Percentiles rank a stretch among this genome's conserved stretches.
Evolutionary conservation across 2,888 invertebrate genomes (phyloP).

Genomic region (Vannuccia rotundouncinata): DNA sequence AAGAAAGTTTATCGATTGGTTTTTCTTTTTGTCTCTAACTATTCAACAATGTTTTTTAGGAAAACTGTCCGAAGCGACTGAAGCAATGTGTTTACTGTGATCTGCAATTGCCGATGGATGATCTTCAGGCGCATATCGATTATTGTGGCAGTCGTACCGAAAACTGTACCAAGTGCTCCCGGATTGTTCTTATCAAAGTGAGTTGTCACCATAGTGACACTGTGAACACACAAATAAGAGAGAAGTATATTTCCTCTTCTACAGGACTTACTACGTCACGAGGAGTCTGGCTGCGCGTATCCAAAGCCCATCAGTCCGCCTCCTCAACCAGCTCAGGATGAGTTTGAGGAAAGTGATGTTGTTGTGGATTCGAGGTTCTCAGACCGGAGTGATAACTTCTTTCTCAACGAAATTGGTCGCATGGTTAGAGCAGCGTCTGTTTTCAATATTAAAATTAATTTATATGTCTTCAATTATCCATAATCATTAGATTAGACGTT

Average conservation of each 20-base stretch:
- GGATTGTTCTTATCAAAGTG: conserved; percentile 65
- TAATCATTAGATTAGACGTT: too few species aligned
- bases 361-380: not conserved
- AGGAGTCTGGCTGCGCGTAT: not conserved
- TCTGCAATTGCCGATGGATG: conserved; percentile 63
- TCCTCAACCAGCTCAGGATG: not conserved
- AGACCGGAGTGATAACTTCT: not conserved
- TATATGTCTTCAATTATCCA: too few species aligned
- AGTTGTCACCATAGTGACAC: not conserved
- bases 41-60: not conserved
- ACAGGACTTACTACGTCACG: not conserved
- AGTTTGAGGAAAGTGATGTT: not conserved
- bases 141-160: conserved; percentile 70
- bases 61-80: conserved; percentile 59
- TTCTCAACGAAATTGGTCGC: not conserved
- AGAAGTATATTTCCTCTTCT: too few species aligned
- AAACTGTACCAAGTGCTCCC: conserved; percentile 65
- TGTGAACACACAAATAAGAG: too few species aligned
- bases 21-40: too few species aligned
- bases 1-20: not conserved
- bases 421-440: too few species aligned
- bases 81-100: conserved; percentile 66
- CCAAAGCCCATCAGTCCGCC: not conserved
- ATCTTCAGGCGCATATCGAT: conserved; percentile 63
- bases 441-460: too few species aligned